These are phyloP conservation scores for Sarotherodon lohbergeri DNA, from an alignment of 2,113 vertebrate genomes.

Conservation along the genomic window DNA sequence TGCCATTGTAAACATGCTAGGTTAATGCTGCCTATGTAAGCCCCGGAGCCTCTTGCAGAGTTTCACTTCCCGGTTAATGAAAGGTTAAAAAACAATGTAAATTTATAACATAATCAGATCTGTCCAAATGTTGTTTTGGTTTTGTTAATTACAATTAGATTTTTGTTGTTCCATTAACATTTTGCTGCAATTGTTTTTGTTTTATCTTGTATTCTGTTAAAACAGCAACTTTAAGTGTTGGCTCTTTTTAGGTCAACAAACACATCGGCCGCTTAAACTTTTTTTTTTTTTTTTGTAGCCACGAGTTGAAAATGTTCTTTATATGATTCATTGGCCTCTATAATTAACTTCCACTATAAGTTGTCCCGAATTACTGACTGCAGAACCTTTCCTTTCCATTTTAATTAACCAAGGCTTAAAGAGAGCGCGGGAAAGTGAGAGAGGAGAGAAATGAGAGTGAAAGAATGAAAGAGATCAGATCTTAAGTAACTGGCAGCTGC, in stretches of 20 bases:
- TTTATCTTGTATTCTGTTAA: background rate
- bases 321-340: slow-evolving; percentile 48
- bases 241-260: background rate
- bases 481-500: slow-evolving; percentile 73
- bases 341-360: slow-evolving; percentile 58
- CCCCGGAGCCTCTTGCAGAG: background rate
- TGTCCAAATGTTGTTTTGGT: background rate
- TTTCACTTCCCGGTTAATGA: background rate
- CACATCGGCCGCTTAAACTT: background rate
- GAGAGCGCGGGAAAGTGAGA: slow-evolving; percentile 38
- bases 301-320: slow-evolving; percentile 26
- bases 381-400: slow-evolving; percentile 63
- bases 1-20: background rate
- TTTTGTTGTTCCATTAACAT: background rate
- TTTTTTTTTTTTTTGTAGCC: background rate
- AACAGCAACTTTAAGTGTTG: background rate
- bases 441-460: slow-evolving; percentile 36
- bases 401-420: slow-evolving; percentile 71
- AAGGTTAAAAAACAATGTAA: background rate
- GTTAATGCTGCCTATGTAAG: background rate
- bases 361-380: slow-evolving; percentile 68
- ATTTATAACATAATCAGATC: background rate
- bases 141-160: background rate
- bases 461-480: slow-evolving; percentile 63
- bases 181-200: background rate